Evolutionary conservation across 2,113 vertebrate genomes (phyloP), one percentile per base, ranked within the genome.

Genomic region (Charadrius vociferus): DNA sequence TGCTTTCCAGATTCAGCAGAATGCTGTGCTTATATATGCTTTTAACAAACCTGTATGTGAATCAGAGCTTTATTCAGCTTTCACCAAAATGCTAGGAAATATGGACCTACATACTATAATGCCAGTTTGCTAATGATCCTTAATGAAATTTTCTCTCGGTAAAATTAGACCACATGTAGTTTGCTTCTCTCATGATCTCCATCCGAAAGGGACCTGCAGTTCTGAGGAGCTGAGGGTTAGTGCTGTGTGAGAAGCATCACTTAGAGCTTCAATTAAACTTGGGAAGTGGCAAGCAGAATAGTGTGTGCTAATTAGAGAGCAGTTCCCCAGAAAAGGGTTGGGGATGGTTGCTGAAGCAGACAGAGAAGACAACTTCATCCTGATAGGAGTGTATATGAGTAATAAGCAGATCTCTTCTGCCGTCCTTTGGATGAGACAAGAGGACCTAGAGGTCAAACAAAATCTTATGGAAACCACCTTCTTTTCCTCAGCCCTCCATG

Each of bases 201-300:
- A 2, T 26, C 4, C 3, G 3, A 52, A 43, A 37, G 34, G 56
- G 63, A 47, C 7, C 50, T n/a, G n/a, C 4, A 1, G 2, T 19
- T 45, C 43, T 41, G 62, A 41, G 36, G 86, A 43, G 50, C 66
- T 39, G 26, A 37, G 82, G 50, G 14, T 23, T 37, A 7, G 66
- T 7, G 3, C 24, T 1, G 3, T 4, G 2, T 19, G 39, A 32
- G 41, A 15, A 91, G 17, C 52, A 59, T 39, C 74, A 37, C 27
- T 34, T 8, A 10, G 14, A 58, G 53, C 43, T 43, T n/a, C 87
- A 53, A 0, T 58, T 37, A n/a, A 58, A 32, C 61, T 12, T 49
- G 72, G 77, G 82, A 47, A 93, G 49, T 49, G 36, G 75, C 41
- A 12, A 62, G 52, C 9, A 20, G 62, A 63, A 4, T 6, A 4